Evolutionary conservation across 2,797 vertebrate genomes (phyloP), one percentile per base, ranked within the genome.

Genomic region (Enteromius unitaeniatus): DNA sequence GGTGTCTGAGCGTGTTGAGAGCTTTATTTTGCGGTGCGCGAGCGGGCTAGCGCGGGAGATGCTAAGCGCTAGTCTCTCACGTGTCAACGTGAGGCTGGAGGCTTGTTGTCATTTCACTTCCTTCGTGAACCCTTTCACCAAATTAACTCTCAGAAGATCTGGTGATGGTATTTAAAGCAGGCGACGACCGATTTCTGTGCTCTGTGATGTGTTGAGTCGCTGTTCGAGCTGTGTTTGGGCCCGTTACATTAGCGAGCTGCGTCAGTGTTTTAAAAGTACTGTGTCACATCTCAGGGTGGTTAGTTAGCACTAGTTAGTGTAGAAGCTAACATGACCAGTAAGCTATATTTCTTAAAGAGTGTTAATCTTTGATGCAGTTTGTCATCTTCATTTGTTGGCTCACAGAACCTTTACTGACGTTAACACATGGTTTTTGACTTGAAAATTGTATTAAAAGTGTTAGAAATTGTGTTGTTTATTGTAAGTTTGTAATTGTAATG

Each of bases 11-110:
- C 19, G 49, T 37, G 8, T 47, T 47, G 1, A 11, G 49, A 34
- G 13, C 17, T 2, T 49, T 82, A 85, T 64, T 68, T 13, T 58
- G 34, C 4, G 15, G 34, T 37, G 68, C 11, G 79, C 6, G 86
- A 69, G 55, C 55, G 15, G 90, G 83, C 60, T 80, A 53, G 76
- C 73, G 77, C 55, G 37, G 51, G 84, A 79, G 51, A 84, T 84
- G 82, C 82, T 84, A 84, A 26, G 65, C 13, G 82, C 82, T 84
- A 78, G 75, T 78, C 53, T 62, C 69, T 84, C 82, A 84, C 82
- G 82, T 84, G 82, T 84, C 82, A 62, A 40, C 82, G 11, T 78
- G 67, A 78, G 68, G 79, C 68, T n/a, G 8, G 1, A 68, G 81
- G 17, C 62, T 55, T 83, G 65, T 84, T 84, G 81, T 83, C 49